Percentiles rank a stretch among this genome's conserved stretches.
These are phyloP conservation scores for Archegozetes longisetosus DNA, from an alignment of 1,140 invertebrate species.

Conservation along the genomic window DNA sequence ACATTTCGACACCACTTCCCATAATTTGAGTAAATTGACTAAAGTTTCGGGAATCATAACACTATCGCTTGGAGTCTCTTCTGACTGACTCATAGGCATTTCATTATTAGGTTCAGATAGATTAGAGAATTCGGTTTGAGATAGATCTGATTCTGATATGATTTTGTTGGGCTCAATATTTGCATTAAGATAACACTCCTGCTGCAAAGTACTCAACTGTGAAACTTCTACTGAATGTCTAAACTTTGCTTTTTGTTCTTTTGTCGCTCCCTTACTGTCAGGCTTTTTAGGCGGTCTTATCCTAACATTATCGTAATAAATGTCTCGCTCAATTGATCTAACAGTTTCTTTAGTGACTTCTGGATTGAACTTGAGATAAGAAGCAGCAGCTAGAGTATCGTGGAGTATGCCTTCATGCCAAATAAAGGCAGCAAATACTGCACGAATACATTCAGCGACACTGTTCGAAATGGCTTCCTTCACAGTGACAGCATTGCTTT, in stretches of 20 bases:
- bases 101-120: background rate
- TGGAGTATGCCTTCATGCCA: constrained; percentile 96
- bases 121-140: background rate
- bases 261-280: background rate
- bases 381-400: constrained; percentile 91
- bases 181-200: constrained; percentile 46
- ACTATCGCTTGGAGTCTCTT: background rate
- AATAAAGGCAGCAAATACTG: constrained; percentile 84
- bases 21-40: constrained; percentile 7
- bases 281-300: background rate
- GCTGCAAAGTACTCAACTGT: constrained; percentile 42
- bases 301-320: constrained; percentile 8
- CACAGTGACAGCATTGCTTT: constrained; percentile 18
- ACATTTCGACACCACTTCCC: constrained; percentile 12
- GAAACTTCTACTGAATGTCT: constrained; percentile 72
- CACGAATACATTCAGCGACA: constrained; percentile 74
- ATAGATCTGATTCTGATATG: constrained; percentile 23
- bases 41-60: constrained; percentile 12
- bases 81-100: background rate
- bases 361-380: constrained; percentile 72
- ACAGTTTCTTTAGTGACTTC: constrained; percentile 21
- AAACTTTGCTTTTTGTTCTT: constrained; percentile 38
- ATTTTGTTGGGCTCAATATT: constrained; percentile 46
- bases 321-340: constrained; percentile 9
- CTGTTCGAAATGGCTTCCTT: constrained; percentile 31